These are phyloP conservation scores for Hemicordylus capensis DNA, from an alignment of 2,113 vertebrate species.

Conservation along the genomic window DNA sequence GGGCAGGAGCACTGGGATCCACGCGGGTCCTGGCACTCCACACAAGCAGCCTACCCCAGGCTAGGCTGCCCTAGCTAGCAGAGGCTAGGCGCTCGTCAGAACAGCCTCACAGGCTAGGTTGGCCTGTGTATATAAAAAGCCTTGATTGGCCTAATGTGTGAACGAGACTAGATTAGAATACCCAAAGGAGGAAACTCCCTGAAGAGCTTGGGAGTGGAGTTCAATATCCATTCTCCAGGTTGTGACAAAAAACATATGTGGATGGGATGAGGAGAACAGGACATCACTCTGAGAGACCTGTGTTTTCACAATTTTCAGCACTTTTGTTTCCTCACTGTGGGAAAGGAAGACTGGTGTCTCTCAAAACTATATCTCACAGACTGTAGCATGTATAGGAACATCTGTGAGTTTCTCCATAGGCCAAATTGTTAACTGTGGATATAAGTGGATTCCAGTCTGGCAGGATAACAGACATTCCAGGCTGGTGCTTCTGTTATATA, in stretches of 20 bases:
- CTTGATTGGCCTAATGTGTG: background rate
- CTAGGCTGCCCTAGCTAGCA: too few species aligned
- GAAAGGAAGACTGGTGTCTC: background rate
- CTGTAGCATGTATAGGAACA: background rate
- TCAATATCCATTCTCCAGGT: background rate
- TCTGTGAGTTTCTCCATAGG: background rate
- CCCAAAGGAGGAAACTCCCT: background rate
- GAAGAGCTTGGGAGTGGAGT: background rate
- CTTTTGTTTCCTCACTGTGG: background rate
- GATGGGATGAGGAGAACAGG: background rate
- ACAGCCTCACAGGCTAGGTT: too few species aligned
- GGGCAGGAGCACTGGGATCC: too few species aligned
- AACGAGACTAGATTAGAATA: background rate
- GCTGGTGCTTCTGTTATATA: background rate
- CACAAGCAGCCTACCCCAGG: too few species aligned
- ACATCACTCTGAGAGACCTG: background rate
- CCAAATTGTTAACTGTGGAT: background rate
- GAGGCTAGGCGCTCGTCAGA: too few species aligned
- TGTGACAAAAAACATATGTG: background rate
- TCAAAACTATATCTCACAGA: background rate
- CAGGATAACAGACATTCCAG: background rate
- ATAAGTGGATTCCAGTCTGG: background rate
- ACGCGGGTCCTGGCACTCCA: too few species aligned
- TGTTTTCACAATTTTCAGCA: background rate
- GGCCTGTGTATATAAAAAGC: background rate